Conservation (phyloP, 2,797 vertebrate species). For the Pelodytes ibericus region DNA sequence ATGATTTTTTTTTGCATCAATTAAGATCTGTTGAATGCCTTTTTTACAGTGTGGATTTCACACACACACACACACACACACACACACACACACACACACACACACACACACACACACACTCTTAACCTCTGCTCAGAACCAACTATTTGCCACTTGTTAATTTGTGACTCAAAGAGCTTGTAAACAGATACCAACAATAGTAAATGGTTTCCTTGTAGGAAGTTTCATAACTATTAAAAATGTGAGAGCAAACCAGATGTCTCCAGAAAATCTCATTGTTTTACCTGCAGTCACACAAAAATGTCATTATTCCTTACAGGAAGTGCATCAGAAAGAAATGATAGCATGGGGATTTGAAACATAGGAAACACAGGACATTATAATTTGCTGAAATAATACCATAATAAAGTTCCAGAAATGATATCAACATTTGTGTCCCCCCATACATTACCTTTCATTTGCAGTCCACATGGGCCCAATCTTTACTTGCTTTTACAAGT, state of each 20-base stretch:
- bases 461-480: too few species aligned
- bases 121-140: background rate
- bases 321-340: slow-evolving; percentile 89
- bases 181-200: slow-evolving; percentile 84
- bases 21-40: too few species aligned
- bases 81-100: too few species aligned
- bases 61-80: too few species aligned
- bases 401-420: slow-evolving; percentile 64
- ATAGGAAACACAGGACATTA: slow-evolving; percentile 63
- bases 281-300: slow-evolving; percentile 78
- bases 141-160: slow-evolving; percentile 72
- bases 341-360: slow-evolving; percentile 68
- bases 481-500: too few species aligned
- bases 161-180: slow-evolving; percentile 77
- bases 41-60: too few species aligned
- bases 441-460: too few species aligned
- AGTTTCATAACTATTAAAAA: slow-evolving; percentile 86
- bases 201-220: slow-evolving; percentile 78
- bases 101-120: too few species aligned
- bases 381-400: slow-evolving; percentile 59
- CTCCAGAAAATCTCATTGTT: slow-evolving; percentile 83
- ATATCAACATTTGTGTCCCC: too few species aligned
- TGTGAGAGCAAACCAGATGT: slow-evolving; percentile 86
- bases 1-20: too few species aligned
- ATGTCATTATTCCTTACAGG: slow-evolving; percentile 90